Percentiles rank a stretch among this genome's conserved stretches.
Conservation (phyloP, 1,140 invertebrate genomes). For the Hylaeus anthracinus region DNA sequence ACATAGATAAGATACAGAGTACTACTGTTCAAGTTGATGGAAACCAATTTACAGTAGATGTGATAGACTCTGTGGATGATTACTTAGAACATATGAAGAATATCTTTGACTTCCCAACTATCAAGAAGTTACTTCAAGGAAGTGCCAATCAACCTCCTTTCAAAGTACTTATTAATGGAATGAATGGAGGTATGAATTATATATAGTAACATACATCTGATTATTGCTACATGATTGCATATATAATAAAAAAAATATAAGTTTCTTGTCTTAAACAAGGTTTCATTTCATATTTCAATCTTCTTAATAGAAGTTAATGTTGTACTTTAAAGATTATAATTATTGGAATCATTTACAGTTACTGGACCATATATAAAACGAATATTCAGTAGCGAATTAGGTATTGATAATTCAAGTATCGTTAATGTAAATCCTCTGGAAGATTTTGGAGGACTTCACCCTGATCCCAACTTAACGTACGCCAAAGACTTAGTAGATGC, state of each 20-base stretch:
- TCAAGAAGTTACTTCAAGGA: slow-evolving; percentile 89
- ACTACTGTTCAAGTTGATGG: slow-evolving; percentile 85
- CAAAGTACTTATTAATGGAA: slow-evolving; percentile 94
- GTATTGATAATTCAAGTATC: slow-evolving; percentile 86
- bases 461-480: slow-evolving; percentile 99
- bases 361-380: slow-evolving; percentile 97
- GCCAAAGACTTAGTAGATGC: slow-evolving; percentile 92
- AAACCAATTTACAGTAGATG: slow-evolving; percentile 90
- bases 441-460: slow-evolving; percentile 98
- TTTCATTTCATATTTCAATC: too few relatives aligned
- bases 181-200: slow-evolving; percentile 91
- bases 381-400: slow-evolving; percentile 94
- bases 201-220: slow-evolving; percentile 13
- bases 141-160: slow-evolving; percentile 85
- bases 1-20: slow-evolving; percentile 86
- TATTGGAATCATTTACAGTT: slow-evolving; percentile 82
- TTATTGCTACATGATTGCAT: background rate
- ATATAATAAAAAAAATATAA: too few relatives aligned
- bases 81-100: slow-evolving; percentile 97
- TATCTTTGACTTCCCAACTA: slow-evolving; percentile 96
- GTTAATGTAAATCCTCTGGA: slow-evolving; percentile 89
- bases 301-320: too few relatives aligned
- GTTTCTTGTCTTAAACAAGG: too few relatives aligned
- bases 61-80: slow-evolving; percentile 95
- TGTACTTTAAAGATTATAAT: background rate